Evolutionary conservation across 1,140 invertebrate species (phyloP), one percentile per base, ranked within the genome.

Genomic region (Drosophila quadrilineata): DNA sequence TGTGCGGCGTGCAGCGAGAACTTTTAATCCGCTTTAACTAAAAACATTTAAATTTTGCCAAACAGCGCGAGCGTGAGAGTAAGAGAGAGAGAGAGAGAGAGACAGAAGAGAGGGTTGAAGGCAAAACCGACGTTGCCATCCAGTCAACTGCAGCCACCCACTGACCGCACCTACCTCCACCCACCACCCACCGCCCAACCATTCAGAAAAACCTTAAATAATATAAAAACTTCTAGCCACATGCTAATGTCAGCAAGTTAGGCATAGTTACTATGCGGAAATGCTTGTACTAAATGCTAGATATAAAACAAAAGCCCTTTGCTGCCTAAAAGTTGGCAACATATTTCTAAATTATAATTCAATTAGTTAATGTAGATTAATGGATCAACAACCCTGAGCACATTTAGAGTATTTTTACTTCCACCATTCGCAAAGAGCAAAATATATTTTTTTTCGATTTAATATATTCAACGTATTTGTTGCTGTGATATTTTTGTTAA

Each of bases 21-120:
- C 77, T 85, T 82, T 82, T 82, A 82, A 82, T 82, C 77, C 77
- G 77, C 77, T 82, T 82, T 82, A 82, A 84, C 77, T 82, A 85
- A 82, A 85, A 82, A 82, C 77, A 82, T 82, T 82, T 82, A 82
- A 82, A 82, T 82, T n/a, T 82, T 82, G 70, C 73, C 69, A 41
- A 53, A 65, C 64, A 9, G 21, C 10, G 24, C 36, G 36, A 36
- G 56, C 26, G n/a, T n/a, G n/a, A n/a, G n/a, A n/a, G n/a, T n/a
- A n/a, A n/a, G n/a, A n/a, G n/a, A n/a, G n/a, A n/a, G n/a, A n/a
- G n/a, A n/a, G n/a, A n/a, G n/a, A n/a, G n/a, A n/a, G n/a, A n/a
- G n/a, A n/a, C n/a, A n/a, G n/a, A n/a, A n/a, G n/a, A n/a, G n/a
- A n/a, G n/a, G n/a, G n/a, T n/a, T n/a, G 33, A 22, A 26, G 43